Percentiles rank a stretch among this genome's conserved stretches.
These are phyloP conservation scores for Trichomalopsis sarcophagae DNA, from an alignment of 1,140 invertebrate genomes.

Conservation along the genomic window DNA sequence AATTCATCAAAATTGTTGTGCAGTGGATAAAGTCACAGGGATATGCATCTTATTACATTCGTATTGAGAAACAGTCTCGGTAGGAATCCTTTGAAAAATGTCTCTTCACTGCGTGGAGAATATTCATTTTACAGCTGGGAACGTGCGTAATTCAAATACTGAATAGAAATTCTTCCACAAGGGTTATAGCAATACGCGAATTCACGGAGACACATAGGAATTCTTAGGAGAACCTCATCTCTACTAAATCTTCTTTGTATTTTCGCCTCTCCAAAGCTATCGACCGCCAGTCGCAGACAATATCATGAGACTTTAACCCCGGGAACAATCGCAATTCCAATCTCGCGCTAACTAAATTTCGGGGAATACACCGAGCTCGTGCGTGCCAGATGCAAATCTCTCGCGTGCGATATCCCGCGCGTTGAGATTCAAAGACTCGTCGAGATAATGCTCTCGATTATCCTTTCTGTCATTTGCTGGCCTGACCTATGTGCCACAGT, in stretches of 20 bases:
- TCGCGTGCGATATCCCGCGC: not conserved
- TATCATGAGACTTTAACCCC: too few species aligned
- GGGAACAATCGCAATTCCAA: too few species aligned
- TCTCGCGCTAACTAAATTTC: not conserved
- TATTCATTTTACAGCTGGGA: not conserved
- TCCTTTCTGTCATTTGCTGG: not conserved
- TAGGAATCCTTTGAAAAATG: not conserved
- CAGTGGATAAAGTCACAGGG: too few species aligned
- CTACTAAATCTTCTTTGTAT: not conserved
- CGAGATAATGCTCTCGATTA: not conserved
- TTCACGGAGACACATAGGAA: not conserved
- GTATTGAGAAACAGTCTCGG: too few species aligned
- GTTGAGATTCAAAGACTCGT: not conserved
- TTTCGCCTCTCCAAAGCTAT: too few species aligned
- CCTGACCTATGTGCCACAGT: too few species aligned
- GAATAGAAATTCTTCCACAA: not conserved
- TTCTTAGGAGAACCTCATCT: not conserved
- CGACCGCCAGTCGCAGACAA: too few species aligned
- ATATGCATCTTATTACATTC: too few species aligned
- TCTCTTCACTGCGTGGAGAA: not conserved
- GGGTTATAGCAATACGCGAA: not conserved
- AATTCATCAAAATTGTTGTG: too few species aligned
- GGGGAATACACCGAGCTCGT: not conserved
- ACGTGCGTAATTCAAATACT: not conserved
- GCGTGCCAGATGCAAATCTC: too few species aligned